A percentile compares a stretch with the other conserved stretches of the same genome.
These are phyloP conservation scores for Drosophila diplacantha DNA, from an alignment of 2,888 invertebrate species.

Conservation along the genomic window DNA sequence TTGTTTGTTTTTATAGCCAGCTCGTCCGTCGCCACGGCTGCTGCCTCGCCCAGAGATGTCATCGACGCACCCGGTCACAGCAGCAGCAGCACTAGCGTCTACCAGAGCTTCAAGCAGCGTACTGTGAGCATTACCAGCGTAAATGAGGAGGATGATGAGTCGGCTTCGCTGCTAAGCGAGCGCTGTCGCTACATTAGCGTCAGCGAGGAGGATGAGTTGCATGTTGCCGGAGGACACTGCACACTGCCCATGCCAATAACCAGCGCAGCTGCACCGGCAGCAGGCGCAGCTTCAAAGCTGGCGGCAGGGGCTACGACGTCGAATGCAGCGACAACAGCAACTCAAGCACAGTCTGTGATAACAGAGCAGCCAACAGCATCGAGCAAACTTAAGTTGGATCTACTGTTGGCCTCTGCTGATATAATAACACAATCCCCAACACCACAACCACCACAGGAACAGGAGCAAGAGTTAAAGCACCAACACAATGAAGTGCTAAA, in stretches of 20 bases:
- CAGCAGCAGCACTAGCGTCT: constrained; percentile 29
- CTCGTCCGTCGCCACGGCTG: constrained; percentile 24
- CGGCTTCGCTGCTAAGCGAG: constrained; percentile 69
- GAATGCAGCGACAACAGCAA: constrained; percentile 42
- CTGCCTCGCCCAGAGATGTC: constrained; percentile 31
- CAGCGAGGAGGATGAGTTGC: constrained; percentile 76
- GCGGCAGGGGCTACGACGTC: constrained; percentile 10
- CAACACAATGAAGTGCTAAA: constrained; percentile 17
- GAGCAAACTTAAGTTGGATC: constrained; percentile 71
- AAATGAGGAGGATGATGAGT: constrained; percentile 76
- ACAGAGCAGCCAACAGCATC: constrained; percentile 77
- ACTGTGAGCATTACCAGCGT: constrained; percentile 74
- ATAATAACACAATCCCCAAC: constrained; percentile 57
- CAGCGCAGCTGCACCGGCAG: constrained; percentile 13
- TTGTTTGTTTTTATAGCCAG: constrained; percentile 18
- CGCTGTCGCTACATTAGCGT: constrained; percentile 75
- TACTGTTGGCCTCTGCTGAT: constrained; percentile 74
- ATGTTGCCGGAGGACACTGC: constrained; percentile 39
- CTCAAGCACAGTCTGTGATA: constrained; percentile 77
- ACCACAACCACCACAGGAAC: constrained; percentile 44
- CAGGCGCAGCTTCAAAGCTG: constrained; percentile 19
- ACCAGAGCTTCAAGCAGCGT: constrained; percentile 68
- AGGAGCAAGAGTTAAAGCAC: constrained; percentile 16
- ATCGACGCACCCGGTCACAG: constrained; percentile 38
- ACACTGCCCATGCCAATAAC: constrained; percentile 10